phyloP scores from a whole-genome alignment of 2,113 vertebrate genomes.

The Pseudopodoces humilis region DNA sequence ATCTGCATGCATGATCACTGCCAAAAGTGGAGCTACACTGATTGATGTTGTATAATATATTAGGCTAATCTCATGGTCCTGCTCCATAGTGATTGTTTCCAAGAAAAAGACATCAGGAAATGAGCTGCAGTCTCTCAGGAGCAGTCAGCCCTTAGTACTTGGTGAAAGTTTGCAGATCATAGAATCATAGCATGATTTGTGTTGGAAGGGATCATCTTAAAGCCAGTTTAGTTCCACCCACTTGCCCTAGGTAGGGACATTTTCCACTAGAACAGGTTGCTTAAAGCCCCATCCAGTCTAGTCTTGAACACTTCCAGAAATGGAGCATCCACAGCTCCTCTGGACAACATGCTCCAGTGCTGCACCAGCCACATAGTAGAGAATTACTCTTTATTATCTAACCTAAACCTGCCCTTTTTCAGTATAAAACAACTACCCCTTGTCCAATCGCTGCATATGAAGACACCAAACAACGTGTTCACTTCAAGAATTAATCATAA shows the following conservation, averaged over 20 bases:
- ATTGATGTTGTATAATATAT: background rate
- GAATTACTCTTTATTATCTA: background rate
- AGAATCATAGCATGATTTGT: background rate
- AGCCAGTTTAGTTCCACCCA: background rate
- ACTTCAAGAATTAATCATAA: background rate
- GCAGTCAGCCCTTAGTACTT: background rate
- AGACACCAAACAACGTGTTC: background rate
- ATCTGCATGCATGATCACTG: background rate
- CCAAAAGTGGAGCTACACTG: background rate
- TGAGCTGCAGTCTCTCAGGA: background rate
- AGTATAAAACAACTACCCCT: background rate
- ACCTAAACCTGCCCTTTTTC: background rate
- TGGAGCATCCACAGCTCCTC: too few relatives aligned
- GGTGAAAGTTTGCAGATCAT: background rate
- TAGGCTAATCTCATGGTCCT: background rate
- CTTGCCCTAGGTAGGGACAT: rapidly evolving
- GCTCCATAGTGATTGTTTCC: background rate
- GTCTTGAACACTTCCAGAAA: background rate
- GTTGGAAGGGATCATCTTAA: background rate
- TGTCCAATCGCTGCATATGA: background rate
- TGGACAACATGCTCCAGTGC: too few relatives aligned
- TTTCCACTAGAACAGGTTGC: background rate
- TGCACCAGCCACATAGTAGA: background rate
- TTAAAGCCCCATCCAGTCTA: background rate
- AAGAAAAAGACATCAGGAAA: background rate